phyloP scores from a whole-genome alignment of 2,797 vertebrate species.

The Argyrosomus regius region DNA sequence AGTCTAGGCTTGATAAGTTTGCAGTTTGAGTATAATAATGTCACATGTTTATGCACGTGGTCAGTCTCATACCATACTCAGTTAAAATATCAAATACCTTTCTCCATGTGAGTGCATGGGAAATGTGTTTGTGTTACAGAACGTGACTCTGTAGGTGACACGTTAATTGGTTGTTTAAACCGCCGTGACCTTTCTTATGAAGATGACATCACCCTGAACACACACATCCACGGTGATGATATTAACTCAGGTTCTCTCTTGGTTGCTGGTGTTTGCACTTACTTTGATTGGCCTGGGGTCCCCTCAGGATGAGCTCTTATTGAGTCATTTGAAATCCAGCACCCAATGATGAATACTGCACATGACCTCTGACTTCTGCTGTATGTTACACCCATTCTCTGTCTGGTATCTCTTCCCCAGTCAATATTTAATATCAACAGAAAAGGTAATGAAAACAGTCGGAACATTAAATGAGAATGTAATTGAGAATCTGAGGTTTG shows the following conservation, averaged over 20 bases:
- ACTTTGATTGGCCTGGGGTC: slow-evolving; percentile 36
- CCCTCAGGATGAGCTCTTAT: slow-evolving; percentile 50
- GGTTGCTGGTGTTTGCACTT: slow-evolving; percentile 48
- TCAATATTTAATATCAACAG: slow-evolving; percentile 23
- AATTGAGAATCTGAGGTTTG: background rate
- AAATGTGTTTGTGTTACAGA: slow-evolving; percentile 42
- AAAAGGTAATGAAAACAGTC: slow-evolving; percentile 3
- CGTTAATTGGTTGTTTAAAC: slow-evolving; percentile 55
- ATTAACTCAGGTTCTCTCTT: slow-evolving; percentile 43
- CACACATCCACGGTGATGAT: slow-evolving; percentile 17
- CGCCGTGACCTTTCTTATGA: slow-evolving; percentile 41
- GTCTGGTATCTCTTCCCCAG: slow-evolving; percentile 16
- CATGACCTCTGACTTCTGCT: slow-evolving; percentile 41
- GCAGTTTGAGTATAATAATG: background rate
- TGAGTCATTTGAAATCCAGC: slow-evolving; percentile 62
- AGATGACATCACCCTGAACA: slow-evolving; percentile 51
- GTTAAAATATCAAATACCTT: slow-evolving; percentile 20
- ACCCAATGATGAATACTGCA: slow-evolving; percentile 46
- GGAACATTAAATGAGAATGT: slow-evolving; percentile 3
- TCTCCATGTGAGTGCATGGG: background rate
- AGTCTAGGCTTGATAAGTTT: background rate
- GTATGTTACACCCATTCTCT: slow-evolving; percentile 30
- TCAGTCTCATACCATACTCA: slow-evolving; percentile 17
- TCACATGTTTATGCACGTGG: slow-evolving; percentile 19
- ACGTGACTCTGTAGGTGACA: slow-evolving; percentile 29